Evolutionary conservation across 2,797 vertebrate species (phyloP).

Genomic region (Decapterus maruadsi): DNA sequence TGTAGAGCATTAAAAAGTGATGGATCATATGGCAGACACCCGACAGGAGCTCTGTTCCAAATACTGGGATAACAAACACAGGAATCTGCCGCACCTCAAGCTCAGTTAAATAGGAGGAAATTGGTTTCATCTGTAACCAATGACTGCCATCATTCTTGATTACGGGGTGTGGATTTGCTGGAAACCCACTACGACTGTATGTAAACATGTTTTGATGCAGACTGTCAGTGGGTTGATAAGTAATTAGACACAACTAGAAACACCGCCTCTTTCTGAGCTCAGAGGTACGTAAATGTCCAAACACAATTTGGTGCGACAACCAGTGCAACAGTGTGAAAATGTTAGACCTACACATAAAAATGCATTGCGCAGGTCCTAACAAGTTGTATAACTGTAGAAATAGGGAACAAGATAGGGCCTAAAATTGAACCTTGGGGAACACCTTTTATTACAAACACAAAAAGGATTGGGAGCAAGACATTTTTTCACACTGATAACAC

Average conservation of each 20-base stretch:
- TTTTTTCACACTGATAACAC: constrained; percentile 14
- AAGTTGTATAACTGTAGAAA: not conserved
- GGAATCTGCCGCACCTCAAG: constrained; percentile 61
- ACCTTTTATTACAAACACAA: not conserved
- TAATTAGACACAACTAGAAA: not conserved
- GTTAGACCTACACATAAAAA: not conserved
- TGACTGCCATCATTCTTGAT: constrained; percentile 77
- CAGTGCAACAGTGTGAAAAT: not conserved
- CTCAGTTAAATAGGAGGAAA: constrained; percentile 74
- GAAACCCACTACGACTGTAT: constrained; percentile 51
- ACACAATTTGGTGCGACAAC: not conserved
- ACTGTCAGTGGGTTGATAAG: constrained; percentile 19
- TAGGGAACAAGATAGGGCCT: not conserved
- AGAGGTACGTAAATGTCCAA: not conserved
- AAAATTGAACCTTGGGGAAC: constrained; percentile 17
- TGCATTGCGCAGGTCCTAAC: constrained; percentile 1
- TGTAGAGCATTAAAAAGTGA: constrained; percentile 46
- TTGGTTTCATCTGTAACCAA: constrained; percentile 79
- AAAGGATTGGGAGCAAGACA: not conserved
- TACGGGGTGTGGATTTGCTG: constrained; percentile 68
- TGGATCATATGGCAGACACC: constrained; percentile 45
- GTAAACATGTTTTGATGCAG: constrained; percentile 35
- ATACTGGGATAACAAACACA: constrained; percentile 73
- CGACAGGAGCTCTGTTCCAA: constrained; percentile 43
- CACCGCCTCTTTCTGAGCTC: not conserved